Evolutionary conservation across 2,888 invertebrate genomes (phyloP), one percentile per base, ranked within the genome.

Genomic region (Pyrochroa serraticornis): DNA sequence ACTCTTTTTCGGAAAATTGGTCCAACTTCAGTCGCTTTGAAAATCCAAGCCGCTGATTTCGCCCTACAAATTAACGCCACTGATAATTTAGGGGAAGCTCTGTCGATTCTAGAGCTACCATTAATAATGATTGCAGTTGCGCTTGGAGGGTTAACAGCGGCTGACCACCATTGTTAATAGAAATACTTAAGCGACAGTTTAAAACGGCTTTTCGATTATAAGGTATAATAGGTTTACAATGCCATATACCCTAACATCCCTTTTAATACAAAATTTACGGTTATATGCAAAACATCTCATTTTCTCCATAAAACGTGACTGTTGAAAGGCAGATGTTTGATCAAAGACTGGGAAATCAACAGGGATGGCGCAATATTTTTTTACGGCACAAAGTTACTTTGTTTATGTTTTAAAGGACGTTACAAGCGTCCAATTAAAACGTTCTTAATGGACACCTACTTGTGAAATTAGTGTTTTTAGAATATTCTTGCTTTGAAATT

Each of bases 111-210:
- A 13, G 32, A 34, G 36, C 13, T 51, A 30, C 52, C 42, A 52
- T 52, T 51, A 58, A 51, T 58, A 58, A 46, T 52, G 58, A 52
- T 52, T 58, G 45, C 48, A 31, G 43, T 47, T 47, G 37, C 42
- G 34, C 42, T 46, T 10, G 45, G 37, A 52, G 53, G 22, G 53
- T 53, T 53, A 53, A 53, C 53, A 57, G 46, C 34, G 41, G 31
- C 50, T 45, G 34, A 36, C 35, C 44, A 37, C 9, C 53, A 46
- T 45, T 47, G 41, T 9, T 31, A 53, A 51, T 31, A 45, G 36
- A 41, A 50, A 36, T 38, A 46, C 38, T 12, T 9, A 42, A 33
- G 9, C 51, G 51, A 47, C 51, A 39, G 36, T 51, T 57, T 46
- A 14, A 52, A 52, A 52, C 44, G 52, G 52, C 36, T 32, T 37